phyloP scores from a whole-genome alignment of 2,797 vertebrate genomes.

The Dallia pectoralis region DNA sequence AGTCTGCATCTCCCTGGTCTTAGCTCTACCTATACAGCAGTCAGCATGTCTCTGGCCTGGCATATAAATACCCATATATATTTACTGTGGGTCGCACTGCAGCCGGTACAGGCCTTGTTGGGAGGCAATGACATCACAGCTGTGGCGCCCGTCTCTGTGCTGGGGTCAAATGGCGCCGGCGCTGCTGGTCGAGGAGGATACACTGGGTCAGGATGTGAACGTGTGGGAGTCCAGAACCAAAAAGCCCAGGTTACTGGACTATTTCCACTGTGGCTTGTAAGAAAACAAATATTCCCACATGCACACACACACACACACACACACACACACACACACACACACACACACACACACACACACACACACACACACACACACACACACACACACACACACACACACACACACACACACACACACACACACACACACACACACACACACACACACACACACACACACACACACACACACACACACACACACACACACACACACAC shows the following conservation, averaged over 20 bases:
- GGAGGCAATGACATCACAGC: conserved; percentile 56
- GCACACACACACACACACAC: background rate
- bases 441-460: background rate
- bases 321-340: background rate
- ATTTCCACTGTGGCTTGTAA: background rate
- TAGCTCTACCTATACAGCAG: too few relatives aligned
- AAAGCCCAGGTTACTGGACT: conserved; percentile 1
- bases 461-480: background rate
- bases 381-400: background rate
- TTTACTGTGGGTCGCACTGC: conserved; percentile 57
- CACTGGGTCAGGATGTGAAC: conserved; percentile 53
- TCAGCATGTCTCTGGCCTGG: conserved; percentile 8
- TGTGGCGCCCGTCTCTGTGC: conserved; percentile 55
- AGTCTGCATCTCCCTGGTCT: too few relatives aligned
- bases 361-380: background rate
- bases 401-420: background rate
- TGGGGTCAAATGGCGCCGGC: conserved; percentile 61
- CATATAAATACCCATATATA: conserved; percentile 62
- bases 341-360: background rate
- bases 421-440: background rate
- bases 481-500: background rate
- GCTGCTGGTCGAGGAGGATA: conserved; percentile 56
- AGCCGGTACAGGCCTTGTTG: conserved; percentile 47
- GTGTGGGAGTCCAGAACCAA: conserved; percentile 31
- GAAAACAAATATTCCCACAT: background rate